Conservation (phyloP, 1,140 invertebrate genomes). For the Habropoda laboriosa region DNA sequence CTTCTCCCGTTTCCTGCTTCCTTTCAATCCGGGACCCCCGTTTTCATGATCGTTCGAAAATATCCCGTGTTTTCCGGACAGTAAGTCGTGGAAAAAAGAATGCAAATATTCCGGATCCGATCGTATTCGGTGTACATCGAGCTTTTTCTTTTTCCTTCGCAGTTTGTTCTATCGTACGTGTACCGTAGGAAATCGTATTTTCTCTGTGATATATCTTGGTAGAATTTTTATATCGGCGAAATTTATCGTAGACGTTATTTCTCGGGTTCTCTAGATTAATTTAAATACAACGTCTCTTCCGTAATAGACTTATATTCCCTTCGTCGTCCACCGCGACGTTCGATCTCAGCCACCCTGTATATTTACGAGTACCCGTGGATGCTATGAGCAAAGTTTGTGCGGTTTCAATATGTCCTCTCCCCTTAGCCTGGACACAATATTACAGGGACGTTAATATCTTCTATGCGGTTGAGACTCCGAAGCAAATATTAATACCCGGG, state of each 20-base stretch:
- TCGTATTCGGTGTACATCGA: background rate
- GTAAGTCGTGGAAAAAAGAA: background rate
- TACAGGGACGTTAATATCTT: conserved; percentile 74
- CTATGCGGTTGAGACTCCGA: conserved; percentile 66
- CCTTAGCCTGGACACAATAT: conserved; percentile 73
- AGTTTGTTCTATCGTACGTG: background rate
- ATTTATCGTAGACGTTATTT: too few species aligned
- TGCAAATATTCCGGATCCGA: background rate
- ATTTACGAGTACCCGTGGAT: conserved; percentile 64
- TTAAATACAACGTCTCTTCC: background rate
- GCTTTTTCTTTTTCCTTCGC: background rate
- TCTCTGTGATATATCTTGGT: too few species aligned
- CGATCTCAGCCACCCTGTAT: conserved; percentile 58
- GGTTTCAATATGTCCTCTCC: conserved; percentile 74
- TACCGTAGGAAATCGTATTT: too few species aligned
- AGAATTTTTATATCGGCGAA: too few species aligned
- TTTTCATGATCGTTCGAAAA: background rate
- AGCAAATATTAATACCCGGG: conserved; percentile 71
- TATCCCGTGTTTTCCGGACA: background rate
- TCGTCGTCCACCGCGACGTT: conserved; percentile 17
- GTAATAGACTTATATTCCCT: background rate
- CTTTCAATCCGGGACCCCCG: background rate
- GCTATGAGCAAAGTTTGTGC: conserved; percentile 75
- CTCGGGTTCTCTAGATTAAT: too few species aligned
- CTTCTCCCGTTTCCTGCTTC: background rate